These are phyloP conservation scores for Eilema griseolum DNA, from an alignment of 2,888 invertebrate species.

Conservation along the genomic window DNA sequence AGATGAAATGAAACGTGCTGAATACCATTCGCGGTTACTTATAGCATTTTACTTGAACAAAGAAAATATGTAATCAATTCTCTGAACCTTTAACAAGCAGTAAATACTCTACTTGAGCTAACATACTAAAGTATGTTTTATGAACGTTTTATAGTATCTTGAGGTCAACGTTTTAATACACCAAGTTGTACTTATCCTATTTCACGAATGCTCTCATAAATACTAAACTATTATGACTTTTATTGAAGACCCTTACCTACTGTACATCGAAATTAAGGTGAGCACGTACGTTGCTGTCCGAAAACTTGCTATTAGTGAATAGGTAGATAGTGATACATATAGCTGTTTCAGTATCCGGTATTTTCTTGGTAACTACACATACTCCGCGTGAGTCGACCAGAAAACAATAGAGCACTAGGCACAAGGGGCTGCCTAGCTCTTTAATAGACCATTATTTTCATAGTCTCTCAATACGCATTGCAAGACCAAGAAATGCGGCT, in stretches of 20 bases:
- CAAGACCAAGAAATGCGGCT: slow-evolving; percentile 67
- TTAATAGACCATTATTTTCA: slow-evolving; percentile 72
- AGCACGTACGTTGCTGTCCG: slow-evolving; percentile 16
- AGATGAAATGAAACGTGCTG: background rate
- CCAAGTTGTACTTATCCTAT: slow-evolving; percentile 7
- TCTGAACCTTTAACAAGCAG: background rate
- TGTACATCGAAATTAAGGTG: slow-evolving; percentile 5
- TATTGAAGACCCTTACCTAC: slow-evolving; percentile 5
- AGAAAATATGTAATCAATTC: background rate
- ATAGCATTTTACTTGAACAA: background rate
- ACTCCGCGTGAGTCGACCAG: slow-evolving; percentile 38
- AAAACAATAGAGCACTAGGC: slow-evolving; percentile 55
- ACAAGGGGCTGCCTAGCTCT: slow-evolving; percentile 53
- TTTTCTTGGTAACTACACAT: slow-evolving; percentile 47
- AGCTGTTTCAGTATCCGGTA: slow-evolving; percentile 37
- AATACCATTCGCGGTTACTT: background rate
- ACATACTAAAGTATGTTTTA: slow-evolving; percentile 4
- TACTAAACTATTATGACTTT: slow-evolving; percentile 19
- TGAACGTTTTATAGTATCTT: slow-evolving; percentile 8
- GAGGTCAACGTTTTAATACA: slow-evolving; percentile 10
- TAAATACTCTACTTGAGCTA: slow-evolving; percentile 5
- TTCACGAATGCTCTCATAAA: slow-evolving; percentile 16
- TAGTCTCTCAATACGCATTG: slow-evolving; percentile 67
- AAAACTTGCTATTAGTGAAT: slow-evolving; percentile 34
- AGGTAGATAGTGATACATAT: slow-evolving; percentile 16